phyloP scores from a whole-genome alignment of 1,140 invertebrate genomes.

The Danaus plexippus region DNA sequence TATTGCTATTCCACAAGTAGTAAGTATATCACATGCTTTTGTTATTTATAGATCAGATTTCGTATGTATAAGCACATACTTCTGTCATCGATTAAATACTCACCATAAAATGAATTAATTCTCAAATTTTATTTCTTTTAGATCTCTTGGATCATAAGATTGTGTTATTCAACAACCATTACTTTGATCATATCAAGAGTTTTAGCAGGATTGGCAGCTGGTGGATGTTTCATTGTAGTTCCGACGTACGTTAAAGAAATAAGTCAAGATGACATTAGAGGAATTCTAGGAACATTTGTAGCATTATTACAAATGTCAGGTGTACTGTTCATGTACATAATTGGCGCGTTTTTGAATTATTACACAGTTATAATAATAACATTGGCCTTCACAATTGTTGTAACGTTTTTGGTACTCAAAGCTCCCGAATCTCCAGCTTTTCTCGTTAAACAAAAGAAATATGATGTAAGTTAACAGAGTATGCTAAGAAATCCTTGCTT shows the following conservation, averaged over 20 bases:
- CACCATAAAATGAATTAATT: neutral
- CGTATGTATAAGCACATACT: no score
- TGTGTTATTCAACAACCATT: conserved; percentile 13
- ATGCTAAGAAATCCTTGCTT: no score
- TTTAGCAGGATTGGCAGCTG: conserved; percentile 22
- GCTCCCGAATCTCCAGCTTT: conserved; percentile 43
- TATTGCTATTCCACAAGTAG: conserved; percentile 12
- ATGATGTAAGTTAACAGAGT: conserved; percentile 27
- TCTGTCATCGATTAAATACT: neutral
- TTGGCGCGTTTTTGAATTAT: conserved; percentile 73
- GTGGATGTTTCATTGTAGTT: conserved; percentile 22
- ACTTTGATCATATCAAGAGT: conserved; percentile 13
- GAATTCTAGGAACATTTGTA: conserved; percentile 23
- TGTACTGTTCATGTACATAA: conserved; percentile 62
- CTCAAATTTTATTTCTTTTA: conserved; percentile 8
- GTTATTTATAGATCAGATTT: no score
- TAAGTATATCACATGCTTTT: neutral
- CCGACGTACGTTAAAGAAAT: conserved; percentile 32
- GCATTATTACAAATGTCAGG: conserved; percentile 24
- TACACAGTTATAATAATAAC: conserved; percentile 30
- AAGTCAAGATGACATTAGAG: conserved; percentile 28
- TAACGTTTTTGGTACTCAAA: conserved; percentile 25
- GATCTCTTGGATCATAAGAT: conserved; percentile 18
- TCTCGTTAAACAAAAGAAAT: conserved; percentile 34
- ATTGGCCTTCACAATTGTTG: conserved; percentile 22